These are phyloP conservation scores for Drosophila buzzatii DNA, from an alignment of 2,888 invertebrate species.

Conservation along the genomic window DNA sequence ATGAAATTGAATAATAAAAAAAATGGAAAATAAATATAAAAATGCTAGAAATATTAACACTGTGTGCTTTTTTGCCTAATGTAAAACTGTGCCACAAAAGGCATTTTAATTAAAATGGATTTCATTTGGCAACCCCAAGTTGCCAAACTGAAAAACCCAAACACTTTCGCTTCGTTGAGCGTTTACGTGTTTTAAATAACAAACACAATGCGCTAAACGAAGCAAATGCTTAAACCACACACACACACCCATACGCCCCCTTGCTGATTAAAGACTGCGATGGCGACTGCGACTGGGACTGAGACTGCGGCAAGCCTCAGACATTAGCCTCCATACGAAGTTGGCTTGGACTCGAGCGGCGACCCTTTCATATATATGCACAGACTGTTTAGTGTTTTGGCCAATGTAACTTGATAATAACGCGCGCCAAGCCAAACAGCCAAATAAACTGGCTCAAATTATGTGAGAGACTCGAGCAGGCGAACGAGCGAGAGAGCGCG, in stretches of 20 bases:
- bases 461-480: constrained; percentile 51
- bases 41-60: constrained; percentile 71
- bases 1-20: constrained; percentile 65
- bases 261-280: constrained; percentile 10
- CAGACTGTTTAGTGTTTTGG: constrained; percentile 64
- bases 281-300: background rate
- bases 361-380: constrained; percentile 63
- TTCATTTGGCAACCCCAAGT: background rate
- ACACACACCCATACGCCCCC: constrained; percentile 1
- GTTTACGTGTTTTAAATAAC: constrained; percentile 64
- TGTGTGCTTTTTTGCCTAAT: constrained; percentile 53
- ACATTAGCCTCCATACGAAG: constrained; percentile 31
- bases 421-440: constrained; percentile 50
- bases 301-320: constrained; percentile 40
- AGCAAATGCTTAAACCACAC: constrained; percentile 41
- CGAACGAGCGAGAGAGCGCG: constrained; percentile 1
- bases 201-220: constrained; percentile 55
- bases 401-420: constrained; percentile 76
- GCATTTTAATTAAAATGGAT: constrained; percentile 50
- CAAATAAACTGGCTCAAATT: constrained; percentile 73
- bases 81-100: constrained; percentile 24
- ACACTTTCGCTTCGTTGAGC: constrained; percentile 43
- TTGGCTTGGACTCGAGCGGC: constrained; percentile 46
- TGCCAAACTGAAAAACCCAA: constrained; percentile 14
- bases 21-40: constrained; percentile 44